Conservation (phyloP, 1,140 invertebrate species). For the Aphelinus certus region DNA sequence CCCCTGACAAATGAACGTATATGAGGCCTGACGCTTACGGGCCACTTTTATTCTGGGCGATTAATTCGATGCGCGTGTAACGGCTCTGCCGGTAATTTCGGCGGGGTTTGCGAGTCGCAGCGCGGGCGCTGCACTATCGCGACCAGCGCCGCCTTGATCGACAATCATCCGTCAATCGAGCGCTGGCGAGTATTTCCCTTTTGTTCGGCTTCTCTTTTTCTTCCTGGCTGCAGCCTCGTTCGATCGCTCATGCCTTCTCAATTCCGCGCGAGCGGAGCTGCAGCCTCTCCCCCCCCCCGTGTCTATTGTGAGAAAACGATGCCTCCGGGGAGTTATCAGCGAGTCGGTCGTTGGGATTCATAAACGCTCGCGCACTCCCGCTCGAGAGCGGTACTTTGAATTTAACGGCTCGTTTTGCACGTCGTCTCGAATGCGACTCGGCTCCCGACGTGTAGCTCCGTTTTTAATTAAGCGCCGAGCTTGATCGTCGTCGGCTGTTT, state of each 20-base stretch:
- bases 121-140: background rate
- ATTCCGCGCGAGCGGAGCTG: too few species aligned
- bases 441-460: too few species aligned
- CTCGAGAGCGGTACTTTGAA: background rate
- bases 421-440: background rate
- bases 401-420: constrained; percentile 1
- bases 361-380: constrained; percentile 4
- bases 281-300: too few species aligned
- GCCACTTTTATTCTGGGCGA: background rate
- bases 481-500: too few species aligned
- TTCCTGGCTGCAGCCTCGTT: constrained; percentile 19
- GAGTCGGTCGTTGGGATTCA: constrained; percentile 1
- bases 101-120: background rate
- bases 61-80: constrained; percentile 13
- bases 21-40: background rate
- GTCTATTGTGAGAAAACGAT: constrained; percentile 35
- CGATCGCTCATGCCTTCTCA: background rate
- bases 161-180: background rate
- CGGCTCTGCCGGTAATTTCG: background rate
- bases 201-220: background rate
- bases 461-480: too few species aligned
- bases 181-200: background rate
- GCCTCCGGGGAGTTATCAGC: constrained; percentile 29
- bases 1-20: constrained; percentile 1
- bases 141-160: background rate